Evolutionary conservation across 2,113 vertebrate genomes (phyloP).

Genomic region (Macquaria australasica): DNA sequence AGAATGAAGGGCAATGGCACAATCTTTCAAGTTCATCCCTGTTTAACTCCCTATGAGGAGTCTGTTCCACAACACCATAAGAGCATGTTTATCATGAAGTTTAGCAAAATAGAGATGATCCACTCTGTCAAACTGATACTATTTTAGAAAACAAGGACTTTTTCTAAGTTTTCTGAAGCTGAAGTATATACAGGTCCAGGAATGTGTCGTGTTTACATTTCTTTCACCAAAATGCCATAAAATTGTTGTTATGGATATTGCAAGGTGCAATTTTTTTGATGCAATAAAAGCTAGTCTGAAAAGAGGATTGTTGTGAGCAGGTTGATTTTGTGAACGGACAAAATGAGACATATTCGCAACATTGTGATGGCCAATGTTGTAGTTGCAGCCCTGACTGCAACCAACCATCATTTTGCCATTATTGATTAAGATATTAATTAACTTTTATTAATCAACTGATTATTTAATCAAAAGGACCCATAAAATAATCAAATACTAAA

Average conservation of each 20-base stretch:
- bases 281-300: too few relatives aligned
- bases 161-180: neutral
- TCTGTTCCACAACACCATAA: neutral
- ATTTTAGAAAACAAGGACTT: neutral
- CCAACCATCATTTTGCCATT: neutral
- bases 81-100: neutral
- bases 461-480: neutral
- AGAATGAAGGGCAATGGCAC: conserved; percentile 44
- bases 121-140: neutral
- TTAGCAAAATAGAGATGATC: conserved; percentile 10
- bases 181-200: neutral
- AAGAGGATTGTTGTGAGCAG: neutral
- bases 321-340: neutral
- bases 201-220: neutral
- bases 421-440: neutral
- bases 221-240: neutral
- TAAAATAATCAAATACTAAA: neutral
- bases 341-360: neutral
- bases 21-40: conserved; percentile 26
- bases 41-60: neutral
- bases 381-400: neutral
- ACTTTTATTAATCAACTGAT: neutral
- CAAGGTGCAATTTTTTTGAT: neutral
- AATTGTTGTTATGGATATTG: neutral
- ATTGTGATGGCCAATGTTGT: neutral